Evolutionary conservation across 2,797 vertebrate genomes (phyloP), one percentile per base, ranked within the genome.

Genomic region (Dallia pectoralis): DNA sequence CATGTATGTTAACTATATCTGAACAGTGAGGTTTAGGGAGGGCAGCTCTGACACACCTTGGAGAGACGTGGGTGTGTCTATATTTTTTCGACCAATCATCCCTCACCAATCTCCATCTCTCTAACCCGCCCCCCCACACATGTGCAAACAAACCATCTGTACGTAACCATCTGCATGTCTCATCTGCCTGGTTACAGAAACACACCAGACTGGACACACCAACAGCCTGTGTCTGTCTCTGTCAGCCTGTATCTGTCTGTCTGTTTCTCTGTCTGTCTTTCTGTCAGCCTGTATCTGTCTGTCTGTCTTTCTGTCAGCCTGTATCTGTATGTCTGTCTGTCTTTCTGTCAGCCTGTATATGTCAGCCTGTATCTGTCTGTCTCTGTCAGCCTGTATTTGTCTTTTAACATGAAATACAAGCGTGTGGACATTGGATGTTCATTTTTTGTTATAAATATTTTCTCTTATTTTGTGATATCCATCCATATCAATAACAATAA

Each of bases 101-200:
- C 87, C 77, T 64, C 79, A 86, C 77, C 81, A 61, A 76, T 56
- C 78, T 86, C 75, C 73, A 71, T 81, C 79, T 85, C 75, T 77
- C 66, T 76, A 53, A 72, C 80, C 56, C n/a, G n/a, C 79, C 44
- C 71, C 64, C 15, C n/a, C 67, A 68, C 66, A 63, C 67, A 29
- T 18, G 66, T 53, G 32, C 30, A 25, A 70, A 70, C 64, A 27
- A 92, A 94, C 83, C 91, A 86, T 95, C 91, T n/a, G n/a, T n/a
- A n/a, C n/a, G n/a, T n/a, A n/a, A n/a, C n/a, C 91, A 93, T 95
- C 93, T 94, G 78, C 44, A 62, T 22, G 40, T 11, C 40, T 9
- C 40, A 61, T 64, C 70, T 49, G 53, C 59, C 59, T 33, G n/a
- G 62, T 56, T 44, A 71, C 32, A n/a, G 2, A 25, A n/a, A 48